Base-by-base conservation (phyloP, 2,797 vertebrate species). In the Florisuga fusca region DNA sequence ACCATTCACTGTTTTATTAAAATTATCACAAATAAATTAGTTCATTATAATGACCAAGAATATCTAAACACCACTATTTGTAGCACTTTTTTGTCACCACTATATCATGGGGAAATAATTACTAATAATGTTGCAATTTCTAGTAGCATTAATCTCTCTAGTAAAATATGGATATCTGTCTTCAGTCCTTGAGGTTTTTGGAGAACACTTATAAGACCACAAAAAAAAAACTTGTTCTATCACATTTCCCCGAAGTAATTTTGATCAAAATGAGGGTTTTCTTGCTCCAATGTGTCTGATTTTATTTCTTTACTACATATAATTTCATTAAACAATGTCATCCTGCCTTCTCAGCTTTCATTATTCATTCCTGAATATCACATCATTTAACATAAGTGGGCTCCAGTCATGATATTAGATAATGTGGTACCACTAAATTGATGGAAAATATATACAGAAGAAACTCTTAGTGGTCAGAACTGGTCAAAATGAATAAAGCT, bases 301-400 rank as follows among this genome's bases (percentile, higher is more conserved):
- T 87, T 64, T 76, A 73, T 76, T 85, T 91, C 68, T 78, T 89
- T 90, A 55, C 19, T 80, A 33, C 88, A 80, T 85, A 77, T 86
- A 48, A 74, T 57, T 86, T 94, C 53, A 74, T 80, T 94, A 93
- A 72, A 80, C 11, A 83, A 26, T 45, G 53, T 2, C 1, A 33
- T 68, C 19, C 46, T 93, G 33, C 33, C 13, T 48, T 48, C 13
- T 9, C 17, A 33, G 46, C 3, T 75, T 89, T 77, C 51, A 61
- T 71, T 81, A 81, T 84, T 94, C 17, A 53, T 91, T 84, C 54
- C n/a, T 78, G 82, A 81, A 34, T 67, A 91, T 81, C 41, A 33
- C 25, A 71, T 19, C 45, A 25, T 27, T 78, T 74, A 84, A 89
- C 67, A 81, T 31, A 91, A 77, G 12, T 3, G 3, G 50, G 26